Evolutionary conservation across 1,140 invertebrate genomes (phyloP), one percentile per base, ranked within the genome.

Genomic region (Hermetia illucens): DNA sequence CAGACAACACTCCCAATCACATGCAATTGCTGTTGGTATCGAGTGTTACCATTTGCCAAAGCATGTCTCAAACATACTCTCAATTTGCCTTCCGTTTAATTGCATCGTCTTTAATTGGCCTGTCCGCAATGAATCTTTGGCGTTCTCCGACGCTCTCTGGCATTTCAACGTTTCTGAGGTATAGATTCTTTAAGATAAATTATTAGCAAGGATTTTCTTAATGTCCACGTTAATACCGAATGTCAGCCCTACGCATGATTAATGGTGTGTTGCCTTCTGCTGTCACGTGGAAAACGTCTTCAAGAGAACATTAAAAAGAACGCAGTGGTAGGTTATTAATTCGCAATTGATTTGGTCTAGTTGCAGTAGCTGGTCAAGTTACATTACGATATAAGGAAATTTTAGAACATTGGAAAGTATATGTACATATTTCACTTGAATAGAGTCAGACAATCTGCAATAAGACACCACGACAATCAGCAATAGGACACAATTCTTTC

Each of bases 21-120:
- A n/a, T n/a, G n/a, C n/a, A n/a, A n/a, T n/a, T n/a, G n/a, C n/a
- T n/a, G n/a, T n/a, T n/a, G n/a, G n/a, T n/a, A n/a, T n/a, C n/a
- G n/a, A n/a, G n/a, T n/a, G n/a, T n/a, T n/a, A n/a, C n/a, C n/a
- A n/a, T n/a, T n/a, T n/a, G n/a, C n/a, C n/a, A n/a, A n/a, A n/a
- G n/a, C n/a, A n/a, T n/a, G n/a, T n/a, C n/a, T n/a, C n/a, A n/a
- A n/a, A n/a, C n/a, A 13, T 27, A 27, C 8, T 9, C 24, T 27
- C 24, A 27, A 27, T 27, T 27, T 27, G 24, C 24, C 24, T 27
- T 27, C 24, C 13, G 24, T 27, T 27, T 27, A 27, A 27, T 27
- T 27, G 24, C 24, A 27, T 8, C 24, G 24, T 27, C 24, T 27
- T 27, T 27, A 27, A 27, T 27, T 27, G 24, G 24, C 8, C 24